Evolutionary conservation across 2,113 vertebrate genomes (phyloP).

Genomic region (Heterotilapia buettikoferi): DNA sequence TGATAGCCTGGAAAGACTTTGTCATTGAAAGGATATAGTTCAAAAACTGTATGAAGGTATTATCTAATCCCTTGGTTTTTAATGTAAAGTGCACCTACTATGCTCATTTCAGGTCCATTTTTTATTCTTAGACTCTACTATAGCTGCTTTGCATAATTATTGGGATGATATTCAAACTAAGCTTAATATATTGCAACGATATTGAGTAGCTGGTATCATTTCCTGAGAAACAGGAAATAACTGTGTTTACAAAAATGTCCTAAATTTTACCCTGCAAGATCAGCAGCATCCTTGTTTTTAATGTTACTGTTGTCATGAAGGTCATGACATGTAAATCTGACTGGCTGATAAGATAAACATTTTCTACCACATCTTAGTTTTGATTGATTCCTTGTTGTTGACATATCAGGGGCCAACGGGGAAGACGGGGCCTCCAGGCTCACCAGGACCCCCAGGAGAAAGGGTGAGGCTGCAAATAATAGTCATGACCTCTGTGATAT

Average conservation of each 20-base stretch:
- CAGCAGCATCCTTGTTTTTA: neutral
- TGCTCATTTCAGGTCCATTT: neutral
- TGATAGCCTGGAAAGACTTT: neutral
- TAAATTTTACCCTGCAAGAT: neutral
- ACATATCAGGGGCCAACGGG: slow-evolving; percentile 73
- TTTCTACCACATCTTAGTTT: neutral
- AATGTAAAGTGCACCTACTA: neutral
- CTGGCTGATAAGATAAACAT: neutral
- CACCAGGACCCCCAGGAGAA: slow-evolving; percentile 65
- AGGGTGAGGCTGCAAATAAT: slow-evolving; percentile 61
- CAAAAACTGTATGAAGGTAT: neutral
- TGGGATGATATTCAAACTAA: neutral
- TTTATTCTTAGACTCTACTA: neutral
- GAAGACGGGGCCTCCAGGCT: slow-evolving; percentile 66
- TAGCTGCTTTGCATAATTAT: neutral
- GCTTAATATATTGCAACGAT: neutral
- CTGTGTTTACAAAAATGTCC: neutral
- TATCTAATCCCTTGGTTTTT: neutral
- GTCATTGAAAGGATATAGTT: neutral
- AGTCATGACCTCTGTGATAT: neutral
- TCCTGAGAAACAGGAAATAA: neutral
- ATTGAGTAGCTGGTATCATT: neutral
- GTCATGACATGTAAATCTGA: neutral
- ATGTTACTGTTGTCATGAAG: neutral
- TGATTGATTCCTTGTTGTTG: neutral